These are phyloP conservation scores for Jacana jacana DNA, from an alignment of 2,113 vertebrate species.

Conservation along the genomic window DNA sequence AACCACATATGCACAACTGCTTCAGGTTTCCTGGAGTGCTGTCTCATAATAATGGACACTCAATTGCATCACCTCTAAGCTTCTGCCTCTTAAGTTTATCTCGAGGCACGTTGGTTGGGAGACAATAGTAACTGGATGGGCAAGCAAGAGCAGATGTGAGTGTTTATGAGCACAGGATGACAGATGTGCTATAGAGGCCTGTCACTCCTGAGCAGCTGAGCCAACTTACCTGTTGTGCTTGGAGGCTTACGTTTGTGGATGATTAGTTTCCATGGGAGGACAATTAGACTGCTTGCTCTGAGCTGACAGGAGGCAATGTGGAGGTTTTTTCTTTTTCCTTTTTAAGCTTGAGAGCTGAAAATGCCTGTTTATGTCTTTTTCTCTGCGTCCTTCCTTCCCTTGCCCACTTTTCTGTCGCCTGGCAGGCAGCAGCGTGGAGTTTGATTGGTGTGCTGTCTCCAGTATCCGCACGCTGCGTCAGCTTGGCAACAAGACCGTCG, in stretches of 20 bases:
- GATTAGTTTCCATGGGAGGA: not conserved
- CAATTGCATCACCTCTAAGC: not conserved
- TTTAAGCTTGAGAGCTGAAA: not conserved
- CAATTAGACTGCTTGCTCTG: not conserved
- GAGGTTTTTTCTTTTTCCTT: not conserved
- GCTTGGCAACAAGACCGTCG: conserved; percentile 88
- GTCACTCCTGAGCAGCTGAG: not conserved
- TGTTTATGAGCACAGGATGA: not conserved
- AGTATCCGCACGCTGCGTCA: conserved; percentile 88
- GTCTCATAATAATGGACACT: not conserved
- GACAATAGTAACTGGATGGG: not conserved
- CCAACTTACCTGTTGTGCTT: not conserved
- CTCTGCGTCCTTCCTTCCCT: not conserved
- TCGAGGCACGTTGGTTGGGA: fast-evolving
- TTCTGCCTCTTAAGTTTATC: not conserved
- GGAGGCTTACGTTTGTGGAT: not conserved
- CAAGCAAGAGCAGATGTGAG: not conserved
- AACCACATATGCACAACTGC: not conserved
- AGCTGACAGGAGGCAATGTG: not conserved
- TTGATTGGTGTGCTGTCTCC: conserved; percentile 97
- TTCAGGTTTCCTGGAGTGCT: not conserved
- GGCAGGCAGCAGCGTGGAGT: conserved; percentile 95
- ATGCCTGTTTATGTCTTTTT: not conserved
- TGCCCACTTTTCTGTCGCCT: not conserved
- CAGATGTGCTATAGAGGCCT: not conserved